phyloP scores from a whole-genome alignment of 2,888 invertebrate species.

The Hypena proboscidalis region DNA sequence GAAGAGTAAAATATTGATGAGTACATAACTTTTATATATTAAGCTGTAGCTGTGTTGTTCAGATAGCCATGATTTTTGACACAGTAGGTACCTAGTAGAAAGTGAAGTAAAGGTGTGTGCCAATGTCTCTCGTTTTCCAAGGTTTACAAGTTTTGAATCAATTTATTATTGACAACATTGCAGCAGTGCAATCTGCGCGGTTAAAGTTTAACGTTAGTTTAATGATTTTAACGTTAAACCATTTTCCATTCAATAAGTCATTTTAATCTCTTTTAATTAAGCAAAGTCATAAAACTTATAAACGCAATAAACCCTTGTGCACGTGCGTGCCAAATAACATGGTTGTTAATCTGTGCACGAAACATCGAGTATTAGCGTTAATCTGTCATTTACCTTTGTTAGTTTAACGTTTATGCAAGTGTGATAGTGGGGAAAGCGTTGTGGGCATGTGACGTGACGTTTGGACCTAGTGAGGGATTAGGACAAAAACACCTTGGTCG shows the following conservation, averaged over 20 bases:
- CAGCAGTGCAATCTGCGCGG: too few relatives aligned
- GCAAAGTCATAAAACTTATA: neutral
- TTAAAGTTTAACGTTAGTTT: too few relatives aligned
- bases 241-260: too few relatives aligned
- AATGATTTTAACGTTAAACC: too few relatives aligned
- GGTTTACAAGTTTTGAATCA: too few relatives aligned
- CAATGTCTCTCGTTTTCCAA: too few relatives aligned
- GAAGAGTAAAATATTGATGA: constrained; percentile 44
- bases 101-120: too few relatives aligned
- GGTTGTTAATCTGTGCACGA: constrained; percentile 47
- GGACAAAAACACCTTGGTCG: constrained; percentile 67
- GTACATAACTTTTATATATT: constrained; percentile 27
- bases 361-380: constrained; percentile 52
- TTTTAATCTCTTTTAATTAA: too few relatives aligned
- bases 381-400: constrained; percentile 74
- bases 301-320: constrained; percentile 3
- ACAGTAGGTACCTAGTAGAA: too few relatives aligned
- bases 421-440: constrained; percentile 57
- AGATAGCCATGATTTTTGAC: too few relatives aligned
- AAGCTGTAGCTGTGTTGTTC: neutral
- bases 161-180: too few relatives aligned
- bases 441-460: constrained; percentile 66
- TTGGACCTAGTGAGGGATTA: constrained; percentile 66
- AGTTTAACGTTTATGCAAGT: constrained; percentile 61
- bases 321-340: constrained; percentile 40